Conservation (phyloP, 2,888 invertebrate species). For the Chloroclystis v-ata region DNA sequence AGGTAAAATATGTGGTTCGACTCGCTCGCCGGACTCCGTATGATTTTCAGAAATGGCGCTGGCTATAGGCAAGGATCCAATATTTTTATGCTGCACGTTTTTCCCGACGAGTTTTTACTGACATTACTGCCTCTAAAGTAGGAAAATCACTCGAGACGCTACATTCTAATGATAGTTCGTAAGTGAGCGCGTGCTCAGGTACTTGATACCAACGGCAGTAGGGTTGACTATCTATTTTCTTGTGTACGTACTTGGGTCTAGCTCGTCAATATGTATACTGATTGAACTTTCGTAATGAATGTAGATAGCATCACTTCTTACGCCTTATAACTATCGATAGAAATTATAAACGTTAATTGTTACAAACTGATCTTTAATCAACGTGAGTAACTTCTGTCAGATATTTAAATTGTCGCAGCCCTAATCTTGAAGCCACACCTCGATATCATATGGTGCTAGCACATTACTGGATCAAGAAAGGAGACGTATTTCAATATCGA, state of each 20-base stretch:
- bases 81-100: conserved; percentile 74
- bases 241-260: too few relatives aligned
- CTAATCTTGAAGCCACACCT: conserved; percentile 37
- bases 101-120: conserved; percentile 70
- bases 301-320: too few relatives aligned
- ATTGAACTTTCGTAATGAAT: too few relatives aligned
- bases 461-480: conserved; percentile 49
- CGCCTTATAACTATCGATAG: too few relatives aligned
- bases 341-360: too few relatives aligned
- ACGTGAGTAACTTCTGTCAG: too few relatives aligned
- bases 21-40: conserved; percentile 69
- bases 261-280: too few relatives aligned
- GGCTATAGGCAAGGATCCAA: conserved; percentile 72
- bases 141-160: conserved; percentile 73
- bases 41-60: conserved; percentile 77
- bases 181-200: conserved; percentile 72
- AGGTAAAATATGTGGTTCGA: conserved; percentile 72
- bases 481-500: conserved; percentile 41
- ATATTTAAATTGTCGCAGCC: too few relatives aligned
- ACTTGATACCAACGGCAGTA: conserved; percentile 42
- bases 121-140: conserved; percentile 74
- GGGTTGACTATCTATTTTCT: conserved; percentile 56
- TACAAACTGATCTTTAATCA: too few relatives aligned
- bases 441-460: conserved; percentile 35
- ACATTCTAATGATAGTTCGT: conserved; percentile 73